Conservation (phyloP, 2,888 invertebrate genomes). For the Oasisia sp. region DNA sequence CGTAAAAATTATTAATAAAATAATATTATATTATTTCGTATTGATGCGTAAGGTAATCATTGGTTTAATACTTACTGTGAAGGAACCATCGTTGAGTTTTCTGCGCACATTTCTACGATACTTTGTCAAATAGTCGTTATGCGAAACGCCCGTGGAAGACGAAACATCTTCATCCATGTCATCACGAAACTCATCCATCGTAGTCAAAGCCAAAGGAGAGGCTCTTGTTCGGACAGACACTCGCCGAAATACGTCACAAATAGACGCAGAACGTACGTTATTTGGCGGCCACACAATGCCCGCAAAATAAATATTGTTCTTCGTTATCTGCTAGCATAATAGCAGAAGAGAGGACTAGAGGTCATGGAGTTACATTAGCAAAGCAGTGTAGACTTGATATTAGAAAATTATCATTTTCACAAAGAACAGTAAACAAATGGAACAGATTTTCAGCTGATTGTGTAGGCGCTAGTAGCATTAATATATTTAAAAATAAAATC, state of each 20-base stretch:
- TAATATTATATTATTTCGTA: no score
- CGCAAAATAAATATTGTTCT: not conserved
- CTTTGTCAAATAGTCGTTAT: not conserved
- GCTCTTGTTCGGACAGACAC: not conserved
- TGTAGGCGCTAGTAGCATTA: no score
- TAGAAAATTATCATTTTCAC: no score
- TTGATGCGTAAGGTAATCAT: no score
- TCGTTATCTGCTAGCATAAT: not conserved
- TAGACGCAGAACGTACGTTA: not conserved
- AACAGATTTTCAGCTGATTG: no score
- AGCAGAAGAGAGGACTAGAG: not conserved
- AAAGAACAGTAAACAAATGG: no score
- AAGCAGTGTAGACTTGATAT: no score
- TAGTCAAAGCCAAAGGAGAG: not conserved
- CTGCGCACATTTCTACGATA: conserved; percentile 12
- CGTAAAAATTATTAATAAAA: no score
- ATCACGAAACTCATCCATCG: not conserved
- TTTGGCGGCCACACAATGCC: not conserved
- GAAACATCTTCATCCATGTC: not conserved
- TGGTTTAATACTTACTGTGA: not conserved
- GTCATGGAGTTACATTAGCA: no score
- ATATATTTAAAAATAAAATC: no score
- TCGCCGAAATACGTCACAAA: not conserved
- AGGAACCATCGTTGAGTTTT: not conserved
- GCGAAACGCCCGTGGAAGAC: not conserved